Evolutionary conservation across 2,888 invertebrate genomes (phyloP), one percentile per base, ranked within the genome.

Genomic region (Leucoptera coffeella): DNA sequence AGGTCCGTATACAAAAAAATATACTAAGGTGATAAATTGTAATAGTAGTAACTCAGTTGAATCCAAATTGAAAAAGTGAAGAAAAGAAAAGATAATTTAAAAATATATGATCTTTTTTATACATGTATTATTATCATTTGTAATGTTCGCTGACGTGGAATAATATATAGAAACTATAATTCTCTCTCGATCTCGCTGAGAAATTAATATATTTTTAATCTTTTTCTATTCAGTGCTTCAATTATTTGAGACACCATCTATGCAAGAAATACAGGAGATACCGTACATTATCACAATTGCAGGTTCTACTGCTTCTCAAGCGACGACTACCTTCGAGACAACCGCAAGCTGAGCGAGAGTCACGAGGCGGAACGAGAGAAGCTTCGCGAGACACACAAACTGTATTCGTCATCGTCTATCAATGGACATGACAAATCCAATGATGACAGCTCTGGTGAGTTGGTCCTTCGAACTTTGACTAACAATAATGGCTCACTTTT

Each of bases 391-490:
- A 71, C 67, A 30, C 71, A 72, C 34, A 72, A 72, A 28, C 39
- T 72, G 2, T 72, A 72, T 35, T 72, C 72, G 1, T 72, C 71
- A 2, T 71, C 72, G 1, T 69, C 72, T 10, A 71, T 72, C 35
- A 72, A 72, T 29, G 67, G 69, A n/a, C 69, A 72, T 32, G 72
- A 72, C 36, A 72, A 72, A 37, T 67, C 67, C 0, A 71, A 71
- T 32, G 71, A 72, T 27, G 71, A 72, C 38, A 71, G 71, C 15
- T 72, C 72, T 40, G 72, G 72, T 71, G 45, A 35, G 34, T 6
- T 12, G 9, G 12, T 17, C 9, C 9, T 17, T 17, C 6, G 9
- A 7, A 17, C 9, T 17, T 17, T 17, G 17, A n/a, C n/a, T n/a
- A n/a, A n/a, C n/a, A n/a, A n/a, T n/a, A n/a, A n/a, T n/a, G n/a